Evolutionary conservation across 1,140 invertebrate genomes (phyloP), one percentile per base, ranked within the genome.

Genomic region (Drosophila aff.): DNA sequence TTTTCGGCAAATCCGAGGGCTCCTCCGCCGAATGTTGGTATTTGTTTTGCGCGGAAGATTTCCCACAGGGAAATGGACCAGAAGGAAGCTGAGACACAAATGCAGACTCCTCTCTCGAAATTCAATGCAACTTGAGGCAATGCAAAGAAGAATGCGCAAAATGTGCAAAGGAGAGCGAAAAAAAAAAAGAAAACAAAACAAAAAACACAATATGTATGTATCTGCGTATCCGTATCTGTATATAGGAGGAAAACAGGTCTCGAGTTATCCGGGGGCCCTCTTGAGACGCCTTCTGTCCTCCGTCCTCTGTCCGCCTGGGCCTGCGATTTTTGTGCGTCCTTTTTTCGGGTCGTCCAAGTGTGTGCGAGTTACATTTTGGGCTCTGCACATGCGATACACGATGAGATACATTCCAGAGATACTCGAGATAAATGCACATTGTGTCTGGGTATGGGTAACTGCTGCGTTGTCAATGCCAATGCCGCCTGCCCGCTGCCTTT

Each of bases 401-500:
- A 62, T 46, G 55, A 87, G 71, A 87, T 87, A 86, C 83, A 86
- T 86, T 86, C 79, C 76, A 66, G 40, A 87, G 82, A 86, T 86
- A 86, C 76, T 86, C 79, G 64, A 82, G 79, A 86, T 82, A 86
- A 81, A 74, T 85, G 68, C 64, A 81, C 50, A 78, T 57, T 49
- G 59, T 55, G 61, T 49, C 46, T 58, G 28, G 11, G 28, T 66
- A 33, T 58, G 47, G 7, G 23, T 66, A 58, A 71, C 53, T 79
- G 61, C 65, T 60, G 79, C 50, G 65, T 68, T 78, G 79, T 82
- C 80, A 81, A 77, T 74, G 80, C 67, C 79, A 68, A 49, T 76
- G 61, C 59, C 33, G 43, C 44, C 63, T 62, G 21, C 50, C 33
- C 50, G 28, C 50, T 18, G 26, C 33, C 31, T 7, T 64, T 61